These are phyloP conservation scores for Ia io DNA, from an alignment of 2,113 vertebrate species.

Conservation along the genomic window DNA sequence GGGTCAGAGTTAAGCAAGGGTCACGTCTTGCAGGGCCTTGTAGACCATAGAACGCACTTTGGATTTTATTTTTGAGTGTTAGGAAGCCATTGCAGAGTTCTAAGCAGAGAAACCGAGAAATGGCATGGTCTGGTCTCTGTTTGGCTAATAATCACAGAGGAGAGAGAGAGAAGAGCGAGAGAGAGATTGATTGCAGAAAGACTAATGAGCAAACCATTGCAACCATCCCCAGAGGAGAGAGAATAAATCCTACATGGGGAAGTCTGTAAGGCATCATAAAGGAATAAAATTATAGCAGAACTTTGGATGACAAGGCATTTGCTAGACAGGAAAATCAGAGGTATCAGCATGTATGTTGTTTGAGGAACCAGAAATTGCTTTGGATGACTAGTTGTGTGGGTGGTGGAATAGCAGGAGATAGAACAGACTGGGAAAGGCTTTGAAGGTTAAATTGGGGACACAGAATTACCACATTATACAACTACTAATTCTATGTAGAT, in stretches of 20 bases:
- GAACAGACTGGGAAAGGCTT: not conserved
- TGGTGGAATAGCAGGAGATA: not conserved
- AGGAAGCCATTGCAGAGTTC: slow-evolving; percentile 17
- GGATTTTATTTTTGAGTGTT: slow-evolving; percentile 40
- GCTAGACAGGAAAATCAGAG: not conserved
- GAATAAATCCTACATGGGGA: not conserved
- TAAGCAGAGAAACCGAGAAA: slow-evolving; percentile 22
- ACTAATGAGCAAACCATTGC: not conserved
- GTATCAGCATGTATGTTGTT: not conserved
- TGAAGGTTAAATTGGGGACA: not conserved
- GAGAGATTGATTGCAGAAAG: not conserved
- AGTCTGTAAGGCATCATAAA: not conserved
- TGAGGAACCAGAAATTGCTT: slow-evolving; percentile 10
- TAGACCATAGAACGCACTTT: not conserved
- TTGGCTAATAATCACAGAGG: not conserved
- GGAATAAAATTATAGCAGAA: not conserved
- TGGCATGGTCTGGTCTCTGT: not conserved
- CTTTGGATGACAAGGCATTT: not conserved
- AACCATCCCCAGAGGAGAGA: not conserved
- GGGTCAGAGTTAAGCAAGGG: not conserved
- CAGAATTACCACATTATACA: not conserved
- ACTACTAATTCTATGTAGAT: not conserved
- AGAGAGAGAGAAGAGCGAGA: not conserved
- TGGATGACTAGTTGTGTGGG: not conserved
- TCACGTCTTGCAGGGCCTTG: not conserved